A percentile compares a stretch with the other conserved stretches of the same genome.
phyloP scores from a whole-genome alignment of 1,140 invertebrate species.

The Nomia melanderi region DNA sequence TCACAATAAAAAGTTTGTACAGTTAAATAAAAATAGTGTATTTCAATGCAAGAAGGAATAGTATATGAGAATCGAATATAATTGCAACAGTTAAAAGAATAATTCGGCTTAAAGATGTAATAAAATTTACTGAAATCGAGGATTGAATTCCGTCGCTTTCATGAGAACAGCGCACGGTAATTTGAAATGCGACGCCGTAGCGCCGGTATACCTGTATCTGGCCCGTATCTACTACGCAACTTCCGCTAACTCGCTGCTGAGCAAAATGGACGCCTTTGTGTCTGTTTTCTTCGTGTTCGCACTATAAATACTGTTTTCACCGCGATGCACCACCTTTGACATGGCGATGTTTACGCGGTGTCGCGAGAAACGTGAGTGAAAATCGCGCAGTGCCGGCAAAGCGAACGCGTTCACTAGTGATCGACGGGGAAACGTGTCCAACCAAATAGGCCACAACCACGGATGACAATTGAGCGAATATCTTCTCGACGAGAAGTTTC shows the following conservation, averaged over 20 bases:
- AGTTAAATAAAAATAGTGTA: too few relatives aligned
- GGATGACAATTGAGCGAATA: conserved; percentile 77
- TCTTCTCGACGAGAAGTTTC: conserved; percentile 56
- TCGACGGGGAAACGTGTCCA: conserved; percentile 65
- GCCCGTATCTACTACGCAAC: conserved; percentile 77
- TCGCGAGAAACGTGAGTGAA: conserved; percentile 63
- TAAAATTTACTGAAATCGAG: neutral
- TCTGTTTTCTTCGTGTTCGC: conserved; percentile 79
- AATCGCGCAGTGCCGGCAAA: conserved; percentile 50
- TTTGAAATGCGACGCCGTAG: conserved; percentile 62
- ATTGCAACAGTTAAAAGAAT: neutral
- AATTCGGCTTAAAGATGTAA: neutral
- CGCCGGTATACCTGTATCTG: conserved; percentile 68
- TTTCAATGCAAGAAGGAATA: too few relatives aligned
- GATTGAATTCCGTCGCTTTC: conserved; percentile 24
- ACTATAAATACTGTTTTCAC: conserved; percentile 76
- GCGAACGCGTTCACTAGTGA: conserved; percentile 45
- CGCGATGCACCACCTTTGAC: conserved; percentile 67
- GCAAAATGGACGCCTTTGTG: conserved; percentile 82
- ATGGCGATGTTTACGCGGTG: conserved; percentile 69
- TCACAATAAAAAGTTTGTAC: neutral
- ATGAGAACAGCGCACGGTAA: conserved; percentile 25
- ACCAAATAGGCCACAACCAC: conserved; percentile 79
- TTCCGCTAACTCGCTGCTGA: conserved; percentile 78
- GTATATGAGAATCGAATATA: neutral